A percentile compares a stretch with the other conserved stretches of the same genome.
phyloP scores from a whole-genome alignment of 2,113 vertebrate species.

The Macrotis lagotis region DNA sequence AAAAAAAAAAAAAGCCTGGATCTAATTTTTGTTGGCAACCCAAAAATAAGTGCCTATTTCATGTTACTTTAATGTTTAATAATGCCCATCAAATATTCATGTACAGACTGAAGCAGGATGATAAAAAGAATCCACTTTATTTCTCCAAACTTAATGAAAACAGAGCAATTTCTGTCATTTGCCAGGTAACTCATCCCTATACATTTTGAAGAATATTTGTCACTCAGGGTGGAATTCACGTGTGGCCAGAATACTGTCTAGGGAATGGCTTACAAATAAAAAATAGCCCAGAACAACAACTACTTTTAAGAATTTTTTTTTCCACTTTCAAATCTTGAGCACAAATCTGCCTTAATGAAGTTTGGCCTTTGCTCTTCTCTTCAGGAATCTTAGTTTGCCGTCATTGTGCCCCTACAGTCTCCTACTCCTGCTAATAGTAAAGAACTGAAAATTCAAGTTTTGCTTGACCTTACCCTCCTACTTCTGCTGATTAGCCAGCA shows the following conservation, averaged over 20 bases:
- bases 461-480: conserved; percentile 9
- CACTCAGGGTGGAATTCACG: conserved; percentile 52
- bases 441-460: conserved; percentile 79
- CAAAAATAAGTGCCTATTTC: conserved; percentile 94
- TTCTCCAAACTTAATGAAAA: conserved; percentile 80
- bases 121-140: conserved; percentile 79
- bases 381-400: conserved; percentile 80
- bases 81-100: conserved; percentile 82
- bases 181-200: conserved; percentile 75
- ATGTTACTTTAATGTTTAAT: conserved; percentile 92
- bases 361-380: conserved; percentile 79
- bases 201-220: conserved; percentile 59
- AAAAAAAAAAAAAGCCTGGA: conserved; percentile 88
- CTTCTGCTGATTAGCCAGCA: conserved; percentile 76
- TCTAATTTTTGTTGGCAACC: conserved; percentile 98
- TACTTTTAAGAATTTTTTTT: conserved; percentile 56
- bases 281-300: conserved; percentile 16
- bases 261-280: not conserved
- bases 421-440: conserved; percentile 71
- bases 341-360: conserved; percentile 77
- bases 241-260: not conserved
- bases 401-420: conserved; percentile 69
- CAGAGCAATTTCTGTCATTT: conserved; percentile 78
- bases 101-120: conserved; percentile 81
- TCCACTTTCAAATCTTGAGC: conserved; percentile 74